Conservation (phyloP, 2,113 vertebrate species). For the Aegotheles bennettii region DNA sequence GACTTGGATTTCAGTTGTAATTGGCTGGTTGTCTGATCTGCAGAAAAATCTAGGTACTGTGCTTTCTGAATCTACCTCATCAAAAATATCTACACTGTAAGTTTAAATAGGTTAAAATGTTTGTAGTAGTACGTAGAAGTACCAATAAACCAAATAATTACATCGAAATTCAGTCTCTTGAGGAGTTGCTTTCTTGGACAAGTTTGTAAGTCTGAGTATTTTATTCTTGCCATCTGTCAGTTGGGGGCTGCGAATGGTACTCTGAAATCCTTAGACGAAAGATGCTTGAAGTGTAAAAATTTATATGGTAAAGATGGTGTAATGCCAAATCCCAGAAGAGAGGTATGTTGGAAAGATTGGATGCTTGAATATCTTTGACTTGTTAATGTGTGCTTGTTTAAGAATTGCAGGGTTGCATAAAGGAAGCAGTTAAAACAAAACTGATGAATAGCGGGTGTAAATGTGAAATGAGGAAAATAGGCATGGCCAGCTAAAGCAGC, state of each 20-base stretch:
- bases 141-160: neutral
- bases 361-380: neutral
- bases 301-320: neutral
- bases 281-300: neutral
- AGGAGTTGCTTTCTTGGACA: neutral
- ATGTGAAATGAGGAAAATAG: constrained; percentile 3
- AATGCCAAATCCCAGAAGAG: neutral
- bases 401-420: neutral
- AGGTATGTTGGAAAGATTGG: neutral
- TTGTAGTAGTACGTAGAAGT: neutral
- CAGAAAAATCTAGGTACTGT: neutral
- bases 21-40: neutral
- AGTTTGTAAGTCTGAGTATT: neutral
- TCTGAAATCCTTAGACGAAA: neutral
- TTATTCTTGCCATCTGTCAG: neutral
- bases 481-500: neutral
- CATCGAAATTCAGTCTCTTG: neutral
- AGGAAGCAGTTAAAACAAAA: neutral
- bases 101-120: neutral
- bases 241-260: neutral
- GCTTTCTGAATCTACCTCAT: neutral
- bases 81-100: neutral
- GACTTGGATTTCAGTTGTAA: neutral
- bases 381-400: neutral
- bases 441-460: neutral